Conservation (phyloP, 1,140 invertebrate genomes). For the Chironomus tepperi region DNA sequence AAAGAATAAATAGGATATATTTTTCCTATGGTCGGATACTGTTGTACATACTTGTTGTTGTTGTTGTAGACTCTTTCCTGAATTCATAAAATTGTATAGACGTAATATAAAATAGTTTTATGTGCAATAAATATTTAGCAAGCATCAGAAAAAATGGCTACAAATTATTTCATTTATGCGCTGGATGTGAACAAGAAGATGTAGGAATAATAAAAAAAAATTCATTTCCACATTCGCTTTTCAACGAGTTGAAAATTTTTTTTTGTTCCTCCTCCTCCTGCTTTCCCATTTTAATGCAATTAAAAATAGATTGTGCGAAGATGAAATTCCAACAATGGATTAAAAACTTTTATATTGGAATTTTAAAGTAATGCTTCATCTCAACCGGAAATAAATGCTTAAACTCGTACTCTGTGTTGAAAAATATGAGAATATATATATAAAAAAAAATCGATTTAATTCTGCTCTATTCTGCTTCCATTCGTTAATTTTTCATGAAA, state of each 20-base stretch:
- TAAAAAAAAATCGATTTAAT: slow-evolving; percentile 7
- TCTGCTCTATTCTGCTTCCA: background rate
- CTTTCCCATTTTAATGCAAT: slow-evolving; percentile 12
- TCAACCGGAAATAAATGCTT: slow-evolving; percentile 12
- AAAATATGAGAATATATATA: too few relatives aligned
- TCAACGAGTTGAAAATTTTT: too few relatives aligned
- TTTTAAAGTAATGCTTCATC: background rate
- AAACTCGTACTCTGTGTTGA: background rate
- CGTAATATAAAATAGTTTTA: too few relatives aligned
- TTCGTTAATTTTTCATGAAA: too few relatives aligned
- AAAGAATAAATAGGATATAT: background rate
- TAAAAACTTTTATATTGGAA: slow-evolving; percentile 6
- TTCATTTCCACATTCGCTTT: background rate
- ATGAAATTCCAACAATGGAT: slow-evolving; percentile 14
- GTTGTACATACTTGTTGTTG: background rate
- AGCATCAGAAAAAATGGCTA: background rate
- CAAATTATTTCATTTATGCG: background rate
- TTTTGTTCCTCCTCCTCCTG: background rate
- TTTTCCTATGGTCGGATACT: too few relatives aligned
- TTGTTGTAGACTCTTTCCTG: background rate
- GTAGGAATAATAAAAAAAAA: background rate
- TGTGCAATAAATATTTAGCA: background rate
- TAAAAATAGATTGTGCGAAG: slow-evolving; percentile 7
- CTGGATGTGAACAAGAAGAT: background rate
- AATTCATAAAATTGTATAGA: background rate